Conservation (phyloP, 2,797 vertebrate genomes). For the Enteromius viviparus region DNA sequence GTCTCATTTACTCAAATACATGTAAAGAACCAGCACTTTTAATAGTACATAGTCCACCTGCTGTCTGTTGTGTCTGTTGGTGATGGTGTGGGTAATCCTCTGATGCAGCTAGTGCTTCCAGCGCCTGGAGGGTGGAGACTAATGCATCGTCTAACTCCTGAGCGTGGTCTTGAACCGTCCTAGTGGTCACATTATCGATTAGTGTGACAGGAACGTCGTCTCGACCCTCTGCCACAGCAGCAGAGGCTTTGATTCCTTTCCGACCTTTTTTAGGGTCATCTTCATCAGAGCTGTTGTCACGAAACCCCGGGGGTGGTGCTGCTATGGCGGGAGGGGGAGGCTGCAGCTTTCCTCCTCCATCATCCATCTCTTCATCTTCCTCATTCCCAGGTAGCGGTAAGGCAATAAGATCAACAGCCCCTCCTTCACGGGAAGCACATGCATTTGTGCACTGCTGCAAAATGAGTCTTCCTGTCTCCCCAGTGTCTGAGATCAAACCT, state of each 20-base stretch:
- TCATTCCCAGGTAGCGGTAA: constrained; percentile 93
- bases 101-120: constrained; percentile 96
- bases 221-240: constrained; percentile 70
- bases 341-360: constrained; percentile 78
- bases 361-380: constrained; percentile 82
- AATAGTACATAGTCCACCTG: constrained; percentile 84
- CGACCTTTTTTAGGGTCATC: constrained; percentile 89
- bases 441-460: constrained; percentile 76
- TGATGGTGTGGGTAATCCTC: constrained; percentile 94
- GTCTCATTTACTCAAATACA: neutral
- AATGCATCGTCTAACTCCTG: constrained; percentile 97
- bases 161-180: constrained; percentile 94
- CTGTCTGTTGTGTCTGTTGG: constrained; percentile 91
- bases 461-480: constrained; percentile 57
- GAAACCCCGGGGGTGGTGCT: constrained; percentile 95
- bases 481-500: constrained; percentile 69
- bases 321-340: constrained; percentile 87
- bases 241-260: constrained; percentile 61
- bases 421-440: constrained; percentile 83
- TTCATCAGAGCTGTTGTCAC: constrained; percentile 98
- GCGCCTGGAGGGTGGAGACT: constrained; percentile 96
- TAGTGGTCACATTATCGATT: constrained; percentile 91
- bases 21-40: constrained; percentile 48
- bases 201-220: constrained; percentile 94
- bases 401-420: constrained; percentile 91